Percentiles rank a stretch among this genome's conserved stretches.
Evolutionary conservation across 2,113 vertebrate genomes (phyloP).

Genomic region (Epinephelus lanceolatus): DNA sequence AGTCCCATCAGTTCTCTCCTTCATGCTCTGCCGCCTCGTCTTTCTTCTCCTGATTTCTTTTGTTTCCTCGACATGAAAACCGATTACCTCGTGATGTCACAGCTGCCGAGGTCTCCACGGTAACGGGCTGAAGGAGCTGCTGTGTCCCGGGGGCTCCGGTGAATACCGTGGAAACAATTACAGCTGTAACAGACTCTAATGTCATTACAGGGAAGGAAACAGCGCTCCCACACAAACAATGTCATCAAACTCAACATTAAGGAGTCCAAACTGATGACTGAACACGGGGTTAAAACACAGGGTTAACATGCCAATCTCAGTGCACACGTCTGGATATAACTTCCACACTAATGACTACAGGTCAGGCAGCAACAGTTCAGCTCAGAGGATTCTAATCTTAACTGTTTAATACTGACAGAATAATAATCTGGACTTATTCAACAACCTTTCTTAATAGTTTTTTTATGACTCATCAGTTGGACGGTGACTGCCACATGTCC

Average conservation of each 20-base stretch:
- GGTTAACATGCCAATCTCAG: background rate
- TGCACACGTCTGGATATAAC: background rate
- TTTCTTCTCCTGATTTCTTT: background rate
- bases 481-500: background rate
- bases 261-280: background rate
- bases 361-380: background rate
- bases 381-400: background rate
- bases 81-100: background rate
- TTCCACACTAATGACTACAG: background rate
- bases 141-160: background rate
- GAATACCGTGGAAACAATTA: slow-evolving; percentile 17
- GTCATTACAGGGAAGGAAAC: background rate
- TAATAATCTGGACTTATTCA: background rate
- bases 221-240: background rate
- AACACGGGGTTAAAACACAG: background rate
- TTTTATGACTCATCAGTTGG: background rate
- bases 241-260: background rate
- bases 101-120: slow-evolving; percentile 7
- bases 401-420: background rate
- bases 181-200: background rate
- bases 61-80: background rate
- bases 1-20: background rate
- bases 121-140: background rate
- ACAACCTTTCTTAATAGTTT: background rate
- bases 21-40: background rate